A percentile compares a stretch with the other conserved stretches of the same genome.
Evolutionary conservation across 2,888 invertebrate species (phyloP).

Genomic region (Aphodius granarius): DNA sequence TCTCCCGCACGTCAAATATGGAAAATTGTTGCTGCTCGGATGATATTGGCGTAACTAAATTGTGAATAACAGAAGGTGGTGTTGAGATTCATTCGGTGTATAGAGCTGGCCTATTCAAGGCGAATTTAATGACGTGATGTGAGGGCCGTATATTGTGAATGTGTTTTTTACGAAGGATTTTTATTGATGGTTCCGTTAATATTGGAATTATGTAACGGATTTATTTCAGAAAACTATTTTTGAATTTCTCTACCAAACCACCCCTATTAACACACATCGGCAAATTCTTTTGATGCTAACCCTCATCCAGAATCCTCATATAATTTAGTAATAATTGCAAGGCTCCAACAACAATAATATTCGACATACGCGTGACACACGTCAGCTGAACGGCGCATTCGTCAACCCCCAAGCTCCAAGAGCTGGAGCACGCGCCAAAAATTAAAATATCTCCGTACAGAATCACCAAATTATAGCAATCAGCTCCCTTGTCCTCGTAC

Average conservation of each 20-base stretch:
- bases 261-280: not conserved
- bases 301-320: not conserved
- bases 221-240: too few species aligned
- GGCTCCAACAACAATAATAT: not conserved
- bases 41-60: not conserved
- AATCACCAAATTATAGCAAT: constrained; percentile 53
- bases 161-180: not conserved
- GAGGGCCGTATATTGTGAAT: not conserved
- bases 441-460: constrained; percentile 50
- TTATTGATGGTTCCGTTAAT: not conserved
- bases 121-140: not conserved
- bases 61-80: not conserved
- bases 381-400: not conserved
- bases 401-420: not conserved
- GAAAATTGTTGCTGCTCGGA: not conserved
- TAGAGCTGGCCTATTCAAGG: not conserved
- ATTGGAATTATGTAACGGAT: not conserved
- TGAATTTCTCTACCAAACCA: not conserved
- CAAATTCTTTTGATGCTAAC: not conserved
- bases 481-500: constrained; percentile 30
- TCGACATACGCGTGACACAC: not conserved
- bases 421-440: constrained; percentile 47
- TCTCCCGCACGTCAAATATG: not conserved
- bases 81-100: not conserved
- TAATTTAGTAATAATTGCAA: not conserved